phyloP scores from a whole-genome alignment of 2,888 invertebrate genomes.

The Toxonevra muliebris region DNA sequence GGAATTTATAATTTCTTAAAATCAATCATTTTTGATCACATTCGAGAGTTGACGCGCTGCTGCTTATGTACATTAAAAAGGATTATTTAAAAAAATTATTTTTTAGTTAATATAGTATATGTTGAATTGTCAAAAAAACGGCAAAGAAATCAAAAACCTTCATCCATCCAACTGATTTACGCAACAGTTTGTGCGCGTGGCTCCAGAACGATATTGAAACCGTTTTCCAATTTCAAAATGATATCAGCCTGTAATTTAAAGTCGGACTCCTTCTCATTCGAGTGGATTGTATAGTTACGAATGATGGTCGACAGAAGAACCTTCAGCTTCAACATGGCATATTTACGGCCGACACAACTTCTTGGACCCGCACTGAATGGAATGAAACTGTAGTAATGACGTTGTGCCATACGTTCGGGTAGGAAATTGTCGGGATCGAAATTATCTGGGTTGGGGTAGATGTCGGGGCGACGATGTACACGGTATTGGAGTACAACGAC shows the following conservation, averaged over 20 bases:
- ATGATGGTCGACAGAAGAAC: constrained; percentile 77
- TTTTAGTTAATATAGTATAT: constrained; percentile 10
- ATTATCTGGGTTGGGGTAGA: constrained; percentile 75
- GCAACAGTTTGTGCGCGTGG: constrained; percentile 66
- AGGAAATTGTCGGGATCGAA: constrained; percentile 84
- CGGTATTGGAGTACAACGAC: constrained; percentile 74
- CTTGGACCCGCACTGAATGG: constrained; percentile 85
- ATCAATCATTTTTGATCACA: not conserved
- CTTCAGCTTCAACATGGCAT: constrained; percentile 81
- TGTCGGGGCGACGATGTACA: constrained; percentile 73
- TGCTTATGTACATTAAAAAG: constrained; percentile 33
- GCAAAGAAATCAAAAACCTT: not conserved
- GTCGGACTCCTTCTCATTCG: constrained; percentile 72
- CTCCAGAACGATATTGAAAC: constrained; percentile 75
- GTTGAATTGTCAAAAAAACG: constrained; percentile 1
- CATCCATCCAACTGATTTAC: constrained; percentile 28
- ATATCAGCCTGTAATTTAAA: constrained; percentile 77
- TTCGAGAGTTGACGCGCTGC: not conserved
- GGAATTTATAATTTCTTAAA: not conserved
- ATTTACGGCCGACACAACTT: constrained; percentile 83
- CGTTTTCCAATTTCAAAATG: constrained; percentile 78
- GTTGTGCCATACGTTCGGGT: constrained; percentile 76
- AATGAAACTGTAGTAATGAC: constrained; percentile 82
- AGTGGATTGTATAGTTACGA: constrained; percentile 73
- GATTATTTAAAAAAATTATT: constrained; percentile 1